These are phyloP conservation scores for Axis porcinus DNA, from an alignment of 2,113 vertebrate species.

Conservation along the genomic window DNA sequence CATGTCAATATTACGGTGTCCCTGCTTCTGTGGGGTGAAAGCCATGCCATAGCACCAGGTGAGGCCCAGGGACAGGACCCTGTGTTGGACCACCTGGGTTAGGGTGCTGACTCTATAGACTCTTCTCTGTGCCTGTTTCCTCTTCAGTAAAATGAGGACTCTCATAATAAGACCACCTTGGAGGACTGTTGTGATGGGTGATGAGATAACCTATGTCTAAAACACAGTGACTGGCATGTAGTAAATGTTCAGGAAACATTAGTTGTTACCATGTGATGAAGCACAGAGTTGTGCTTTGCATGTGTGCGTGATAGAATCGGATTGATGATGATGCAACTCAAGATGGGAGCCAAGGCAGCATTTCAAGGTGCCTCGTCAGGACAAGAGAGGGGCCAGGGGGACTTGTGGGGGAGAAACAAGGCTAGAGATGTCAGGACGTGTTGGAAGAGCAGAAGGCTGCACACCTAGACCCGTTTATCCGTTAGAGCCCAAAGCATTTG, in stretches of 20 bases:
- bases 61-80: not conserved
- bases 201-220: not conserved
- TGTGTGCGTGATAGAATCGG: not conserved
- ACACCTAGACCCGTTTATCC: conserved; percentile 25
- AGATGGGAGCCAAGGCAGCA: conserved; percentile 10
- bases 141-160: not conserved
- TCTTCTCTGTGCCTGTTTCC: not conserved
- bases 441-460: conserved; percentile 39
- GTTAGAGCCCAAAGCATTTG: not conserved
- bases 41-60: too few relatives aligned
- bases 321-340: not conserved
- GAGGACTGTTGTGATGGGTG: not conserved
- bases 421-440: conserved; percentile 16
- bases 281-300: not conserved
- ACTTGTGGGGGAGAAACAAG: conserved; percentile 43
- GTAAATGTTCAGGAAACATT: not conserved
- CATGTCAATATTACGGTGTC: not conserved
- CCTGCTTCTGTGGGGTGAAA: not conserved
- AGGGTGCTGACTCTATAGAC: not conserved
- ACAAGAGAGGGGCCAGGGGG: conserved; percentile 35
- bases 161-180: too few relatives aligned
- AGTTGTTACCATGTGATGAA: not conserved
- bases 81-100: not conserved
- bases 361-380: not conserved
- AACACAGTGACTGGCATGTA: not conserved